Conservation (phyloP, 2,888 invertebrate genomes). For the Atherix ibis region DNA sequence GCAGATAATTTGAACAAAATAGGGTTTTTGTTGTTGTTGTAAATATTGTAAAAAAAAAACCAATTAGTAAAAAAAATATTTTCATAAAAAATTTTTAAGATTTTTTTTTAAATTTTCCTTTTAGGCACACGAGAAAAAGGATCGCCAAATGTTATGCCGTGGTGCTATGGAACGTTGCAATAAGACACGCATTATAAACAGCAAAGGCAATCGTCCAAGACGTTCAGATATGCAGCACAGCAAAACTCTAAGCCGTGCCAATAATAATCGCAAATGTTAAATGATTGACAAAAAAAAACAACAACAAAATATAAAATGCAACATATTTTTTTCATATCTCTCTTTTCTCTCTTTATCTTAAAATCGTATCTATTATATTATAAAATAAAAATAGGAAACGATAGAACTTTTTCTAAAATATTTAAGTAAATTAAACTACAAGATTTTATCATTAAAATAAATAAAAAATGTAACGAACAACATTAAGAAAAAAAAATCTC, state of each 20-base stretch:
- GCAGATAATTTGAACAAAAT: not conserved
- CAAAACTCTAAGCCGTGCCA: constrained; percentile 39
- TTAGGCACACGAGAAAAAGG: constrained; percentile 33
- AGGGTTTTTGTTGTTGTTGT: not conserved
- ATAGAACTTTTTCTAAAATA: too few relatives aligned
- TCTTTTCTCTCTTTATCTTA: too few relatives aligned
- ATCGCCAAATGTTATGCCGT: constrained; percentile 34
- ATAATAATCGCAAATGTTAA: constrained; percentile 47
- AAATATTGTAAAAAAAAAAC: constrained; percentile 14
- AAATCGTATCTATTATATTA: too few relatives aligned
- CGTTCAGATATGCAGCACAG: constrained; percentile 39
- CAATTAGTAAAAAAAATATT: not conserved
- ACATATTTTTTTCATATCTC: too few relatives aligned
- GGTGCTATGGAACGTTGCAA: constrained; percentile 39
- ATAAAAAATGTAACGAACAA: too few relatives aligned
- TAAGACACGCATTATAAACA: constrained; percentile 38
- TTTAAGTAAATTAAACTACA: too few relatives aligned
- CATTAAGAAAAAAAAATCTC: too few relatives aligned
- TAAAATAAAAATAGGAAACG: too few relatives aligned
- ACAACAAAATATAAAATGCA: too few relatives aligned
- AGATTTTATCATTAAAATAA: too few relatives aligned
- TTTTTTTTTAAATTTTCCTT: too few relatives aligned
- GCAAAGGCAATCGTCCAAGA: constrained; percentile 37
- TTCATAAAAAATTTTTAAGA: too few relatives aligned
- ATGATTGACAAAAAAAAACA: constrained; percentile 16